phyloP scores from a whole-genome alignment of 2,113 vertebrate genomes.

The Empidonax traillii region DNA sequence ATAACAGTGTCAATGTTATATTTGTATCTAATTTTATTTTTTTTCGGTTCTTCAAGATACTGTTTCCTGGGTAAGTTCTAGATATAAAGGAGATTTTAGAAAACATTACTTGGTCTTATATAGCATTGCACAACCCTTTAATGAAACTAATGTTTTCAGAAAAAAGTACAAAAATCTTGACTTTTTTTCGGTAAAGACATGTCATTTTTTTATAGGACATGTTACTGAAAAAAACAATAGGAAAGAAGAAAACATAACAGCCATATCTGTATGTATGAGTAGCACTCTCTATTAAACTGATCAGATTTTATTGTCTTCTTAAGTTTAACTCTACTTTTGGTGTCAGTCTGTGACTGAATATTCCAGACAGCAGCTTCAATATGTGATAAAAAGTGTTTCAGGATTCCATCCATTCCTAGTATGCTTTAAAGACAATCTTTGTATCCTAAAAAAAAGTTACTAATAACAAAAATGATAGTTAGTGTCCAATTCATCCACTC shows the following conservation, averaged over 20 bases:
- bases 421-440: background rate
- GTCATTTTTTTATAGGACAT: background rate
- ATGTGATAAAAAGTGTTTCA: background rate
- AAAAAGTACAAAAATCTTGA: background rate
- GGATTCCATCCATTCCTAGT: background rate
- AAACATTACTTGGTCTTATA: background rate
- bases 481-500: background rate
- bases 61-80: background rate
- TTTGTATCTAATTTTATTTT: background rate
- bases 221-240: background rate
- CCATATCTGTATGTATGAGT: background rate
- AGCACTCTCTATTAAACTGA: background rate
- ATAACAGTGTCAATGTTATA: background rate
- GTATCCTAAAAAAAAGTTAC: background rate
- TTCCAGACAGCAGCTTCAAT: background rate
- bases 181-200: background rate
- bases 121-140: background rate
- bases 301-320: background rate
- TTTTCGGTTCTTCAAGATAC: background rate
- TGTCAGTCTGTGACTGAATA: background rate
- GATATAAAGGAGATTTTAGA: background rate
- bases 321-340: background rate
- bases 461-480: background rate
- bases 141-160: background rate
- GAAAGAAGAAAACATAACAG: background rate